Percentiles rank a stretch among this genome's conserved stretches.
These are phyloP conservation scores for Dasyurus viverrinus DNA, from an alignment of 2,113 vertebrate species.

Conservation along the genomic window DNA sequence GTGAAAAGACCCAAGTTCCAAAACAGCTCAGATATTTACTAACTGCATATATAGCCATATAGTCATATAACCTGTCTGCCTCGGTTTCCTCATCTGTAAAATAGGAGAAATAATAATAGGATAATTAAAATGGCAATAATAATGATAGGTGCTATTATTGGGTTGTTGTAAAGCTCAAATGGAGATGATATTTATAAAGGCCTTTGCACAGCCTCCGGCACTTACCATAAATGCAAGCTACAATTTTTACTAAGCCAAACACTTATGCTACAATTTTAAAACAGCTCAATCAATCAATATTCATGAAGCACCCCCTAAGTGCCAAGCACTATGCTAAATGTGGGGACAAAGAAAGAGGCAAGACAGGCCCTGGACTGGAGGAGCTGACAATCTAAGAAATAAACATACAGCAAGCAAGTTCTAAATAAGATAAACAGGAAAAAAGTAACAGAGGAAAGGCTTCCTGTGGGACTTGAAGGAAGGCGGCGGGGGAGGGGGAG, in stretches of 20 bases:
- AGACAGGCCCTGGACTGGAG: background rate
- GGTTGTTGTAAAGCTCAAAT: no score
- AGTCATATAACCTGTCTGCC: background rate
- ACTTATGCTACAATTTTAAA: background rate
- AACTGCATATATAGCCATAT: background rate
- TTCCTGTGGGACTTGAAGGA: background rate
- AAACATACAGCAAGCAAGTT: background rate
- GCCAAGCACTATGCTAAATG: background rate
- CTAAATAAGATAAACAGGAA: background rate
- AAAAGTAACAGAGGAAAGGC: background rate
- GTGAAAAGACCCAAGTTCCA: background rate
- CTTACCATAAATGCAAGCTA: background rate
- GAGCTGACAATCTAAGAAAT: background rate
- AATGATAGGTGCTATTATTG: no score
- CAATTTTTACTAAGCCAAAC: background rate
- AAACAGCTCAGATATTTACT: background rate
- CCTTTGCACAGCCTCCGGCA: background rate
- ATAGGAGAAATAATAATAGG: background rate
- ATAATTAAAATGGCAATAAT: no score
- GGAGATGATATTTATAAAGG: background rate
- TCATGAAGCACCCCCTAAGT: background rate
- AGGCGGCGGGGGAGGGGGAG: background rate
- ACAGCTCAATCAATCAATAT: background rate
- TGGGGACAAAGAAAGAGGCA: background rate
- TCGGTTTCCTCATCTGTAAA: background rate